Evolutionary conservation across 2,888 invertebrate species (phyloP).

Genomic region (Panzeria rudis): DNA sequence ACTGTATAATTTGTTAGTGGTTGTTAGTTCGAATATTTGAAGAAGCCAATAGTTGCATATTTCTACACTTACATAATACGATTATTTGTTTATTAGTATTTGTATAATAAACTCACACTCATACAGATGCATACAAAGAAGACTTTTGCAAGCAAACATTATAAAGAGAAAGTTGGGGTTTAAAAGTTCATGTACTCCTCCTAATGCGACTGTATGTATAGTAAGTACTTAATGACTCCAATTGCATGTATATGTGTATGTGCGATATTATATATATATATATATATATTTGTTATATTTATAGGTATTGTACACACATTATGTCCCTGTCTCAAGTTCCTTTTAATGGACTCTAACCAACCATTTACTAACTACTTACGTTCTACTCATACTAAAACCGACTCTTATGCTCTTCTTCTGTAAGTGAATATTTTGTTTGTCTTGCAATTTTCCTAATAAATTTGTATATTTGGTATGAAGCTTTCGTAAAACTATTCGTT

Average conservation of each 20-base stretch:
- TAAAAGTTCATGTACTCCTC: constrained; percentile 26
- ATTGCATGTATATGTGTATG: background rate
- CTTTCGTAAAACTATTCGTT: constrained; percentile 67
- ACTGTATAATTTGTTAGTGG: background rate
- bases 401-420: background rate
- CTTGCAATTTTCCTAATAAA: constrained; percentile 26
- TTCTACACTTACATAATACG: constrained; percentile 50
- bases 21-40: background rate
- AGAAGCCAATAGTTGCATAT: constrained; percentile 30
- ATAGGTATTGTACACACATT: constrained; percentile 72
- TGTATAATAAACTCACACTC: constrained; percentile 14
- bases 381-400: background rate
- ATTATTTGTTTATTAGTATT: constrained; percentile 48
- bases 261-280: background rate
- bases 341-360: constrained; percentile 71
- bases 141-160: background rate
- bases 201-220: background rate
- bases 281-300: constrained; percentile 66
- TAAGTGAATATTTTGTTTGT: background rate
- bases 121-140: background rate
- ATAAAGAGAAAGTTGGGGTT: background rate
- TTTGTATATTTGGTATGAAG: constrained; percentile 4
- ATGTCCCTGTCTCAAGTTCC: constrained; percentile 61
- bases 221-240: background rate
- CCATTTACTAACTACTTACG: constrained; percentile 53